These are phyloP conservation scores for Apis laboriosa DNA, from an alignment of 1,140 invertebrate genomes.

Conservation along the genomic window DNA sequence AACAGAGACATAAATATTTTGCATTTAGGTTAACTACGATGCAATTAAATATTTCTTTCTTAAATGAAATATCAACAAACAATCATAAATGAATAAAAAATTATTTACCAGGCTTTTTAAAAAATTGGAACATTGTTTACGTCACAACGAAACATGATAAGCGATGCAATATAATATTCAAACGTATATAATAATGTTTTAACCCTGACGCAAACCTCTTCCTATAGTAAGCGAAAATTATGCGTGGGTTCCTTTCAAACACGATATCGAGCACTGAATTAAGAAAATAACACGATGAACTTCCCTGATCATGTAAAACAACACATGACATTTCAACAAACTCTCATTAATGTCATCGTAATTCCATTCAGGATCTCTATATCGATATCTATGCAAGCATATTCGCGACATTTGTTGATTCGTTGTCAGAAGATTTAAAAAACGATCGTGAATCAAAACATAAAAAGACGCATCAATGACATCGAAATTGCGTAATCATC, in stretches of 20 bases:
- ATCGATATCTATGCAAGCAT: neutral
- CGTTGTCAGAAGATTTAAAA: too few species aligned
- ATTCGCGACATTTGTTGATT: conserved; percentile 7
- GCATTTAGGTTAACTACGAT: conserved; percentile 33
- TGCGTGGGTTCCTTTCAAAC: conserved; percentile 4
- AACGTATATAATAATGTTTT: conserved; percentile 5
- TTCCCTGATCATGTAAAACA: conserved; percentile 20
- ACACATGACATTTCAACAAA: conserved; percentile 42
- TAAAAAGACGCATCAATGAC: conserved; percentile 2
- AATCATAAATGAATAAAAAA: neutral
- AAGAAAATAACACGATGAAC: conserved; percentile 21
- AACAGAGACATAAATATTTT: neutral
- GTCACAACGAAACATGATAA: conserved; percentile 72
- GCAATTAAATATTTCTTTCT: neutral
- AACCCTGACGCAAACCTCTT: neutral
- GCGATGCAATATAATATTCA: conserved; percentile 54
- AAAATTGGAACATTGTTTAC: conserved; percentile 80
- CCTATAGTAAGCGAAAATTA: neutral
- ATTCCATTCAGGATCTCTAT: conserved; percentile 18
- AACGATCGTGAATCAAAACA: conserved; percentile 18
- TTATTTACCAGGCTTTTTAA: conserved; percentile 80
- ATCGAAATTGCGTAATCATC: conserved; percentile 10
- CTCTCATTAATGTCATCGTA: conserved; percentile 42
- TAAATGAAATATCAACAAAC: neutral
- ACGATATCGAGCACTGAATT: conserved; percentile 19